Evolutionary conservation across 2,888 invertebrate genomes (phyloP).

Genomic region (Plagiodera versicolora): DNA sequence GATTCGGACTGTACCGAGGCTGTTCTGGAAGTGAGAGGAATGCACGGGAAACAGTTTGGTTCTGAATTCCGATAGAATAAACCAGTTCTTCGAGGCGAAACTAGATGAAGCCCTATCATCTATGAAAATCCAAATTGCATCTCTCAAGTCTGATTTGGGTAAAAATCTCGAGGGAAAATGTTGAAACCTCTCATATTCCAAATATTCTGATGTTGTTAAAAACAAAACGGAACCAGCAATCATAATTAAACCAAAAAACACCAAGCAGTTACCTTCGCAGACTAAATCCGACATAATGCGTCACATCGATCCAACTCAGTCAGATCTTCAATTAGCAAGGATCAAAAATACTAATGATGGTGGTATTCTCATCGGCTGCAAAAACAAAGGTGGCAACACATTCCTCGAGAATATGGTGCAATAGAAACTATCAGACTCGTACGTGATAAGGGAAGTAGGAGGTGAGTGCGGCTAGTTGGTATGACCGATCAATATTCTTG

Average conservation of each 20-base stretch:
- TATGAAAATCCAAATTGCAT: background rate
- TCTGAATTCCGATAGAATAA: slow-evolving; percentile 2
- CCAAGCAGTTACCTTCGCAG: background rate
- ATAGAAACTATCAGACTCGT: slow-evolving; percentile 4
- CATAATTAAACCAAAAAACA: slow-evolving; percentile 16
- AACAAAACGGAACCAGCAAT: slow-evolving; percentile 15
- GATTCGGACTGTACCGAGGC: no score
- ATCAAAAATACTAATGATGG: slow-evolving; percentile 8
- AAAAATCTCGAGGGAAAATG: background rate
- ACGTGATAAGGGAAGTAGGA: slow-evolving; percentile 7
- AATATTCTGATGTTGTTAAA: slow-evolving; percentile 9
- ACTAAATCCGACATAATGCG: slow-evolving; percentile 12
- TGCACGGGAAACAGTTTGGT: background rate
- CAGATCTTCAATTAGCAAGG: slow-evolving; percentile 11
- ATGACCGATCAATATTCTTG: background rate
- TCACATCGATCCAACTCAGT: background rate
- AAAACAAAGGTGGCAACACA: slow-evolving; percentile 3
- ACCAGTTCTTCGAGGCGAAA: background rate
- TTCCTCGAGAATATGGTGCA: background rate
- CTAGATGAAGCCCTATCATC: background rate
- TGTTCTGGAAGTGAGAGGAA: slow-evolving; percentile 2
- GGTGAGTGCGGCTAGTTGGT: slow-evolving; percentile 1
- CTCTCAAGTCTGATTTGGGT: background rate
- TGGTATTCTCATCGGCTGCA: slow-evolving; percentile 12
- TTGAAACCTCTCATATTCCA: background rate